Evolutionary conservation across 1,140 invertebrate species (phyloP).

Genomic region (Scylla paramamosain): DNA sequence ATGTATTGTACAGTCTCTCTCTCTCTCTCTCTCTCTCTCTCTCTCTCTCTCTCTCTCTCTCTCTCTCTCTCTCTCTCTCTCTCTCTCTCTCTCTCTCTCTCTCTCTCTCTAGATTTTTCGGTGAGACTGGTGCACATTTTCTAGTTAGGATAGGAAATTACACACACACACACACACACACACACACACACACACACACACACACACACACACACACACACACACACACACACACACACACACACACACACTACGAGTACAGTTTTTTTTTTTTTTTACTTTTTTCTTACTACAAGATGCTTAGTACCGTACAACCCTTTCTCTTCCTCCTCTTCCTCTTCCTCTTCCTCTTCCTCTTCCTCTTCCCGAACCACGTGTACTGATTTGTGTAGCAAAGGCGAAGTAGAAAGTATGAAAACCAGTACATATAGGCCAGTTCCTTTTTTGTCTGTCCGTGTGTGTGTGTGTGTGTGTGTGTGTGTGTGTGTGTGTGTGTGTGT

Average conservation of each 20-base stretch:
- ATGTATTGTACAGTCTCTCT: not conserved
- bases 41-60: constrained; percentile 12
- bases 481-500: too few species aligned
- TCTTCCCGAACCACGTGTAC: not conserved
- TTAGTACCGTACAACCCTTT: not conserved
- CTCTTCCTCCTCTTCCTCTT: not conserved
- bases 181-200: constrained; percentile 19
- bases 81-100: constrained; percentile 5
- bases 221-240: constrained; percentile 7
- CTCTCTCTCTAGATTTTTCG: not conserved
- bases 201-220: constrained; percentile 12
- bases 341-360: not conserved
- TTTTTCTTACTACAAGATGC: not conserved
- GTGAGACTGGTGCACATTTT: too few species aligned
- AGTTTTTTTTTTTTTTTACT: not conserved
- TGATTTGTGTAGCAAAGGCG: not conserved
- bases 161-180: constrained; percentile 20
- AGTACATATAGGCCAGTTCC: not conserved
- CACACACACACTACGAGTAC: not conserved
- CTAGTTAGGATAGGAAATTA: too few species aligned
- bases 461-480: too few species aligned
- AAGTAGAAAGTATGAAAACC: constrained; percentile 4
- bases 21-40: constrained; percentile 20
- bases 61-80: constrained; percentile 3
- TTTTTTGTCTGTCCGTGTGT: too few species aligned